Evolutionary conservation across 2,888 invertebrate genomes (phyloP), one percentile per base, ranked within the genome.

Genomic region (Embidobia sp.): DNA sequence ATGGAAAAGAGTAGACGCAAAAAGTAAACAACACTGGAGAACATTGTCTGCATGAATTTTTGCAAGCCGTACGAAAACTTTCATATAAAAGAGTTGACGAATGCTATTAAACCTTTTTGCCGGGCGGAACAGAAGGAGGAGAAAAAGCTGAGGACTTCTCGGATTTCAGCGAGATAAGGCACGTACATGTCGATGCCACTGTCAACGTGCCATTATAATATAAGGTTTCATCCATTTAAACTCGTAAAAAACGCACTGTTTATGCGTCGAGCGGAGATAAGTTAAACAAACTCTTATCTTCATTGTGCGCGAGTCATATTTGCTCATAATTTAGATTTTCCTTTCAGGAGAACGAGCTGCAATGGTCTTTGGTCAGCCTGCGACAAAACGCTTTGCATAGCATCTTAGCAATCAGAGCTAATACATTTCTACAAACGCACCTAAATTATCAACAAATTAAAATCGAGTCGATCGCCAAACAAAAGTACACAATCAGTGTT

Each of bases 171-270:
- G 26, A 55, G 66, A 67, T 67, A 67, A 67, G 29, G 55, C 55
- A 67, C 66, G 66, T 48, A 55, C 33, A 48, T 46, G 29, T 67
- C 57, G 48, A 57, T 57, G 57, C 40, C 13, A 48, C 48, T 67
- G 67, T 67, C 67, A 67, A 48, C 67, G 37, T 57, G 40, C 67
- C 57, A 67, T 67, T 67, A 67, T 57, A 48, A 67, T 67, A 67
- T 67, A 67, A 48, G 48, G 67, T 67, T 67, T 55, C 57, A 67
- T 67, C 67, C 57, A 55, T 57, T 67, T 55, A 57, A 67, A 57
- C 67, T 55, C 57, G 40, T 46, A 48, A 67, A 67, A 57, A 67
- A 19, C 19, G 26, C 10, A n/a, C 35, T 40, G 18, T 57, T 67
- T 55, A 29, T 48, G 26, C 40, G 48, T 29, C 16, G 29, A 10